These are phyloP conservation scores for Phoebastria nigripes DNA, from an alignment of 2,797 vertebrate genomes.

Conservation along the genomic window DNA sequence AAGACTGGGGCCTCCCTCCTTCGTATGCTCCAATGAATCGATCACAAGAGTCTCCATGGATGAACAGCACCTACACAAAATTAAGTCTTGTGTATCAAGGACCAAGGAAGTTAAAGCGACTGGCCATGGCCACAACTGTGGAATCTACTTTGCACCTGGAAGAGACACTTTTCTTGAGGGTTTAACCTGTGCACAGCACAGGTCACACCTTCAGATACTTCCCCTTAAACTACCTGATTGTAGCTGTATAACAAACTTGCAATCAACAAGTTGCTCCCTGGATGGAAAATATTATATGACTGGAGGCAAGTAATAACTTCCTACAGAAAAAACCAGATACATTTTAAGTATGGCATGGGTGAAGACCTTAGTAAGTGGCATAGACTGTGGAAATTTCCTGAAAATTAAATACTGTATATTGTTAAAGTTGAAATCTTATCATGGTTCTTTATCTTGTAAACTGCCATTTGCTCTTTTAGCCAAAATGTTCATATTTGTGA, in stretches of 20 bases:
- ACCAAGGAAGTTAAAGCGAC: not conserved
- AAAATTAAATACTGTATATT: not conserved
- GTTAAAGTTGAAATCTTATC: not conserved
- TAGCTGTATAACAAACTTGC: not conserved
- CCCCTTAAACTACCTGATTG: not conserved
- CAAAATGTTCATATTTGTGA: not conserved
- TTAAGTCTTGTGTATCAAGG: not conserved
- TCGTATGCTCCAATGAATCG: fast-evolving
- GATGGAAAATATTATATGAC: not conserved
- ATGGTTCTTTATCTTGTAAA: not conserved
- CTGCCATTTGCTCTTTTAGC: not conserved
- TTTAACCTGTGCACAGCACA: not conserved
- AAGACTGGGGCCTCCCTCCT: not conserved
- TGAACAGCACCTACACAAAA: not conserved
- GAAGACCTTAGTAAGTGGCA: not conserved
- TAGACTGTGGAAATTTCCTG: not conserved
- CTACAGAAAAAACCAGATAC: fast-evolving
- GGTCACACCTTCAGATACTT: not conserved
- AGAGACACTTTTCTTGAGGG: not conserved
- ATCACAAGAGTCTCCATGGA: not conserved
- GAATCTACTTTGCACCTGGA: not conserved
- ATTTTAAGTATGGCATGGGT: not conserved
- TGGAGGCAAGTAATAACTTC: not conserved
- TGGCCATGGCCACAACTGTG: too few species aligned
- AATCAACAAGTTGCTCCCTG: not conserved